Evolutionary conservation across 2,888 invertebrate genomes (phyloP).

Genomic region (Oligia strigilis): DNA sequence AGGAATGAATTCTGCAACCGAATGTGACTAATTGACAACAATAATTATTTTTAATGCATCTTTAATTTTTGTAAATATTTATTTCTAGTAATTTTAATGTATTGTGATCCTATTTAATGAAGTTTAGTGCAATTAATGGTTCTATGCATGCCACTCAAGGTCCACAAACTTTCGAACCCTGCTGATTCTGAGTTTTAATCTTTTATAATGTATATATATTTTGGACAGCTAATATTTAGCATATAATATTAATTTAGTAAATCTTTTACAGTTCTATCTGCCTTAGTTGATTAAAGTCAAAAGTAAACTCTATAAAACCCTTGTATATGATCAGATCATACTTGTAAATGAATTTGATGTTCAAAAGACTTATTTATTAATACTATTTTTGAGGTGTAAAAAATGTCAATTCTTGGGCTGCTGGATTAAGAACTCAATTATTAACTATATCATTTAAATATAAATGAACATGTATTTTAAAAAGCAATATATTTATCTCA

Average conservation of each 20-base stretch:
- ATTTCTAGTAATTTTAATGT: constrained; percentile 58
- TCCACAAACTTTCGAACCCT: constrained; percentile 36
- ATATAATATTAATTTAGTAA: constrained; percentile 40
- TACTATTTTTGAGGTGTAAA: constrained; percentile 59
- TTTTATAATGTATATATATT: constrained; percentile 53
- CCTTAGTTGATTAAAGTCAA: constrained; percentile 31
- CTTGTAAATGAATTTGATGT: constrained; percentile 45
- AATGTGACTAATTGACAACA: constrained; percentile 63
- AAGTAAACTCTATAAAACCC: constrained; percentile 7
- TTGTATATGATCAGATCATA: constrained; percentile 21
- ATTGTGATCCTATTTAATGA: constrained; percentile 54
- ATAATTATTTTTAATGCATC: constrained; percentile 55
- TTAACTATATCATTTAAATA: constrained; percentile 83
- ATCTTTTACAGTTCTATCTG: constrained; percentile 30
- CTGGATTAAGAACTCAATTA: constrained; percentile 85
- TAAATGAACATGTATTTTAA: constrained; percentile 75
- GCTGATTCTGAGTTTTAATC: constrained; percentile 27
- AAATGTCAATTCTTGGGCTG: constrained; percentile 87
- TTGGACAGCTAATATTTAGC: constrained; percentile 54
- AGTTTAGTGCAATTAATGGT: constrained; percentile 53
- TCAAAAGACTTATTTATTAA: constrained; percentile 48
- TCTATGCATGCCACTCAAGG: constrained; percentile 43
- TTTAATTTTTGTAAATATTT: constrained; percentile 71
- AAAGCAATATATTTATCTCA: constrained; percentile 85
- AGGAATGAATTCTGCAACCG: constrained; percentile 62